These are phyloP conservation scores for Mantis religiosa DNA, from an alignment of 2,888 invertebrate genomes.

Conservation along the genomic window DNA sequence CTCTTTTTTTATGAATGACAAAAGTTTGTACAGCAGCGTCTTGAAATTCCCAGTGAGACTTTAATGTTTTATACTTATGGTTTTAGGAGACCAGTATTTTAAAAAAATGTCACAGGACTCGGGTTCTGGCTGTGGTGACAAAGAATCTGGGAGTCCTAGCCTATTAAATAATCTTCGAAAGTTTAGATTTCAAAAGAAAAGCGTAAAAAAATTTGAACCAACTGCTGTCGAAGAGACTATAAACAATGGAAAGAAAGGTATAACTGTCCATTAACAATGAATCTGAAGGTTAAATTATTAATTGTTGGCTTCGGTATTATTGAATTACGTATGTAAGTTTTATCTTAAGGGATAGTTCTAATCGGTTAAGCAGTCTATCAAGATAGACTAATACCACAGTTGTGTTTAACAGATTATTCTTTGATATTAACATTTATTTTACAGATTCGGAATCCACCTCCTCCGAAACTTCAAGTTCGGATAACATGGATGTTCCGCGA, in stretches of 20 bases:
- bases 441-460: background rate
- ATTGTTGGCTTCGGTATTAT: no score
- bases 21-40: no score
- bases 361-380: background rate
- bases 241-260: background rate
- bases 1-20: no score
- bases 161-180: conserved; percentile 61
- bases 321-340: no score
- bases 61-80: background rate
- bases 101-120: conserved; percentile 14
- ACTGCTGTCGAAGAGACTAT: conserved; percentile 37
- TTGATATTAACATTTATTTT: background rate
- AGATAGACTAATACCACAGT: background rate
- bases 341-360: no score
- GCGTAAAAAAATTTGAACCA: conserved; percentile 33
- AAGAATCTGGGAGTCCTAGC: conserved; percentile 43
- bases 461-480: background rate
- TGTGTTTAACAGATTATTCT: background rate
- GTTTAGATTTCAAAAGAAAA: conserved; percentile 66
- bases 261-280: background rate
- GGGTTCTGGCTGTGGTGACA: conserved; percentile 6
- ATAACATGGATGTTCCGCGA: conserved; percentile 5
- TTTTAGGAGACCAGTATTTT: background rate
- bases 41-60: no score
- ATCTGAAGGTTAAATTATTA: background rate